Evolutionary conservation across 1,140 invertebrate genomes (phyloP).

Genomic region (Lordiphosa clarofinis): DNA sequence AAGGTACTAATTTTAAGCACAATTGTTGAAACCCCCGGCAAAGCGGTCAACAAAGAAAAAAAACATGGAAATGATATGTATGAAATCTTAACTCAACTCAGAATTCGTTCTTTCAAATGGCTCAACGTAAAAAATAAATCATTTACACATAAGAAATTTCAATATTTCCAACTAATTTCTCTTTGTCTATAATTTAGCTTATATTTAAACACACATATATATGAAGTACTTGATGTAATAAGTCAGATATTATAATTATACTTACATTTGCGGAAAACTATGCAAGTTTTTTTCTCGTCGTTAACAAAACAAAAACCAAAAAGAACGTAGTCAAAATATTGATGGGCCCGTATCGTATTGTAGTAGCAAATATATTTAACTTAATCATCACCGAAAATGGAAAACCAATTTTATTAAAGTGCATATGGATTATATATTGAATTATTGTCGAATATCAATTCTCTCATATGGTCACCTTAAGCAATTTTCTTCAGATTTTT

Average conservation of each 20-base stretch:
- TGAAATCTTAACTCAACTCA: conserved; percentile 33
- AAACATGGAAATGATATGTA: conserved; percentile 18
- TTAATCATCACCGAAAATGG: conserved; percentile 55
- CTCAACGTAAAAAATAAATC: conserved; percentile 48
- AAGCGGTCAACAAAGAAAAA: not conserved
- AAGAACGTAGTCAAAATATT: conserved; percentile 68
- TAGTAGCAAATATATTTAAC: conserved; percentile 68
- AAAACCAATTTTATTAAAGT: conserved; percentile 63
- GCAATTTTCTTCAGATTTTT: conserved; percentile 56
- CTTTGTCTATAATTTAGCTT: conserved; percentile 62
- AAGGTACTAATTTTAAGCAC: conserved; percentile 70
- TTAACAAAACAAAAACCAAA: conserved; percentile 22
- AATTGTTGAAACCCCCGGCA: conserved; percentile 53
- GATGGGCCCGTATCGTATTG: conserved; percentile 66
- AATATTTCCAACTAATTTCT: conserved; percentile 50
- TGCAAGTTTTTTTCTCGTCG: conserved; percentile 65
- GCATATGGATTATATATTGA: conserved; percentile 60
- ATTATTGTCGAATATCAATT: conserved; percentile 50
- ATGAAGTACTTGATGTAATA: conserved; percentile 4
- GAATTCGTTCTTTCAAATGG: conserved; percentile 51
- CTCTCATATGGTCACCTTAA: conserved; percentile 48
- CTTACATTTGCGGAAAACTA: conserved; percentile 20
- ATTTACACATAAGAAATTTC: conserved; percentile 45
- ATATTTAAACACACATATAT: conserved; percentile 31
- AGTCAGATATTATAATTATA: conserved; percentile 4